Evolutionary conservation across 2,888 invertebrate genomes (phyloP), one percentile per base, ranked within the genome.

Genomic region (Junonia oenone): DNA sequence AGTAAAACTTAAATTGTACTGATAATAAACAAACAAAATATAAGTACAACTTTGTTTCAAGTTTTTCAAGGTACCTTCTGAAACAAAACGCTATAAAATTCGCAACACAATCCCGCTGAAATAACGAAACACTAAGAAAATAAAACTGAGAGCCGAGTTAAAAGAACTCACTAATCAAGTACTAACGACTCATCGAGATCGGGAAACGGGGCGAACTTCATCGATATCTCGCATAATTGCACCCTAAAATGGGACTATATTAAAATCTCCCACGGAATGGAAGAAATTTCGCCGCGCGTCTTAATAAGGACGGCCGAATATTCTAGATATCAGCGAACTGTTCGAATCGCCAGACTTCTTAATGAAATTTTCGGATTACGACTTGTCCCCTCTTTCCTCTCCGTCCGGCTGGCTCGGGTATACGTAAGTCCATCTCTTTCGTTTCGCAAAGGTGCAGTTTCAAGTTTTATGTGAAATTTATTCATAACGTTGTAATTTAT

Each of bases 401-500:
- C 75, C 63, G 60, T 82, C 77, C 46, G 54, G 59, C 78, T 40
- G 45, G 48, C 6, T 11, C 29, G 38, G 55, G 51, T 29, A 51
- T 27, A 58, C 59, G 66, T 71, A 76, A 68, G 63, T 55, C 75
- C 67, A 63, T 82, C 84, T 68, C 83, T 70, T 68, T 85, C 78
- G 63, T 68, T 77, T 71, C 81, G 82, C 82, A 77, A 86, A 89
- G 89, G 89, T 90, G 89, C 90, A 89, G 78, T 85, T 73, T 73
- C 66, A 79, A 88, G 84, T 88, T 90, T 90, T 90, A 91, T 90
- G 89, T 75, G 86, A 91, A 90, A 90, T 90, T 90, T 91, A 91
- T 91, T 91, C 91, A 91, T 91, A 90, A 90, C 90, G 80, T 81
- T 77, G 87, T 90, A 90, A 90, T 90, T 90, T 87, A 90, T 89